phyloP scores from a whole-genome alignment of 2,797 vertebrate genomes.

The Anas bahamensis region DNA sequence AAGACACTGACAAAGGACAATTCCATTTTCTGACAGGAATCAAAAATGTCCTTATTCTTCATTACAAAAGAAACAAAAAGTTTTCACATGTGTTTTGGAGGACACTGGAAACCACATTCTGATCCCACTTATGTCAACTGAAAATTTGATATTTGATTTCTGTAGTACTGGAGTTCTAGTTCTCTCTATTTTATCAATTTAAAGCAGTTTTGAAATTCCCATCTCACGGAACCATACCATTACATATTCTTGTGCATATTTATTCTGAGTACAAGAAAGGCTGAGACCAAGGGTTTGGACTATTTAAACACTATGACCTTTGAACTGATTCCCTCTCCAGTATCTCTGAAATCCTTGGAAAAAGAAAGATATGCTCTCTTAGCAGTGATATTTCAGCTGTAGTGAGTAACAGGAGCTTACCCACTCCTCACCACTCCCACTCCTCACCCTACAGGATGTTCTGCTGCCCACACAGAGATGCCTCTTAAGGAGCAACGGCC shows the following conservation, averaged over 20 bases:
- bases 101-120: not conserved
- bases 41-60: not conserved
- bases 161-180: not conserved
- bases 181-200: not conserved
- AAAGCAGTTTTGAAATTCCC: not conserved
- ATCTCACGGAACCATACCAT: not conserved
- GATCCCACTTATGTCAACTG: not conserved
- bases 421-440: not conserved
- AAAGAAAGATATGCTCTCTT: not conserved
- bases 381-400: not conserved
- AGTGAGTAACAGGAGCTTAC: not conserved
- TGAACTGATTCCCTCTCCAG: not conserved
- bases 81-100: not conserved
- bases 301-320: not conserved
- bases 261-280: not conserved
- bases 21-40: not conserved
- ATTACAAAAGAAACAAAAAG: not conserved
- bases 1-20: not conserved
- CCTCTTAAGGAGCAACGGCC: accelerated
- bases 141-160: not conserved
- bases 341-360: not conserved
- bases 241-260: not conserved
- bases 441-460: not conserved
- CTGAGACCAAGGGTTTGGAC: not conserved
- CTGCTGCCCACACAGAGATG: not conserved